Percentiles rank a stretch among this genome's conserved stretches.
Conservation (phyloP, 2,113 vertebrate species). For the Limnothrissa miodon region DNA sequence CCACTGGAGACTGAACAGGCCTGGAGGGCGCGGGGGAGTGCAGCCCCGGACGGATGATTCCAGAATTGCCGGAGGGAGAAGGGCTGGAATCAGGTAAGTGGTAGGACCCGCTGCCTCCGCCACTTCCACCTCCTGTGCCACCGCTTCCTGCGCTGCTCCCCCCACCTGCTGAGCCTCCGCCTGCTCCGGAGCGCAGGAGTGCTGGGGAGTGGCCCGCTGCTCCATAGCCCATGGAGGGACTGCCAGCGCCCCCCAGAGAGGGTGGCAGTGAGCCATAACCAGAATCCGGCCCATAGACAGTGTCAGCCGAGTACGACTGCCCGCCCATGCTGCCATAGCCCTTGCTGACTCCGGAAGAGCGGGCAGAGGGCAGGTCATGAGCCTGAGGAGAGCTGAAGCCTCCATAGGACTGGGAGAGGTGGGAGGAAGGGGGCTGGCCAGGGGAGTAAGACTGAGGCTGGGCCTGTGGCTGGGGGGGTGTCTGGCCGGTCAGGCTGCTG, state of each 20-base stretch:
- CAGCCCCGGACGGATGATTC: slow-evolving; percentile 84
- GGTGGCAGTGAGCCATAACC: slow-evolving; percentile 74
- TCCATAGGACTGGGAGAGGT: slow-evolving; percentile 74
- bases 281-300: slow-evolving; percentile 71
- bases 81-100: slow-evolving; percentile 85
- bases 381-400: slow-evolving; percentile 82
- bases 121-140: slow-evolving; percentile 62
- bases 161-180: slow-evolving; percentile 66
- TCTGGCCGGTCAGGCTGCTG: slow-evolving; percentile 80
- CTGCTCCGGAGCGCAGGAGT: slow-evolving; percentile 78
- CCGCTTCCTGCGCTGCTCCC: slow-evolving; percentile 64
- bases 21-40: slow-evolving; percentile 84
- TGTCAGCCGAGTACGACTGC: slow-evolving; percentile 80
- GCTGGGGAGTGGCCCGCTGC: slow-evolving; percentile 90
- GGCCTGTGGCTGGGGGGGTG: slow-evolving; percentile 68
- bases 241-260: slow-evolving; percentile 77
- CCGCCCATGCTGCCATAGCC: slow-evolving; percentile 70
- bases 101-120: slow-evolving; percentile 67
- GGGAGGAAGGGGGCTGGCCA: slow-evolving; percentile 73
- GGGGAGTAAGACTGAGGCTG: slow-evolving; percentile 77
- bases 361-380: slow-evolving; percentile 79
- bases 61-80: slow-evolving; percentile 78
- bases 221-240: slow-evolving; percentile 84
- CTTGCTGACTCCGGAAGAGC: slow-evolving; percentile 59
- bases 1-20: slow-evolving; percentile 81